Conservation (phyloP, 1,140 invertebrate genomes). For the Himalopsyche phryganea region DNA sequence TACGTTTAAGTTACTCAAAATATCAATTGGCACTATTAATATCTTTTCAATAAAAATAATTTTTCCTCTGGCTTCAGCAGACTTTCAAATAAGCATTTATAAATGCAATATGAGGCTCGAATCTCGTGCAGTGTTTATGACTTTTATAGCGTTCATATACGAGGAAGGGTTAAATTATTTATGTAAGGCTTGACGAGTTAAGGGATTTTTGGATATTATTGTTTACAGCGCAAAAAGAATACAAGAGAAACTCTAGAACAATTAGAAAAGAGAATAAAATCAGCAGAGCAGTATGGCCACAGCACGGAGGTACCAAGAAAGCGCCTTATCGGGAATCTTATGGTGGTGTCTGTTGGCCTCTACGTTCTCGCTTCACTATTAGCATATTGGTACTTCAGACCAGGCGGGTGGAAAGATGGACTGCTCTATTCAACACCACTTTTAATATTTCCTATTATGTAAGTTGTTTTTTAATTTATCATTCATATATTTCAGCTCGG, state of each 20-base stretch:
- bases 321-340: slow-evolving; percentile 71
- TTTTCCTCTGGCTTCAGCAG: too few species aligned
- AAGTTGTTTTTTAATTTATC: slow-evolving; percentile 49
- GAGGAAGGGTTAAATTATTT: too few species aligned
- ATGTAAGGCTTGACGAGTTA: too few species aligned
- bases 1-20: too few species aligned
- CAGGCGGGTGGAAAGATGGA: slow-evolving; percentile 63
- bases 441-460: slow-evolving; percentile 74
- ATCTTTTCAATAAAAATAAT: too few species aligned
- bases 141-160: too few species aligned
- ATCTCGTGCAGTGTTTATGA: too few species aligned
- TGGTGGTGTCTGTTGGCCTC: slow-evolving; percentile 75
- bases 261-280: slow-evolving; percentile 76
- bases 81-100: too few species aligned
- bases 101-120: too few species aligned
- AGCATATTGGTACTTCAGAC: slow-evolving; percentile 78
- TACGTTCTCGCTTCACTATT: slow-evolving; percentile 72
- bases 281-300: slow-evolving; percentile 74
- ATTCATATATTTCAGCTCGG: neutral
- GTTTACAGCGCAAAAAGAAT: slow-evolving; percentile 79
- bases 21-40: too few species aligned
- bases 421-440: slow-evolving; percentile 70
- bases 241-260: slow-evolving; percentile 69
- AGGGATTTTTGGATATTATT: too few species aligned
- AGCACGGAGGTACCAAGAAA: slow-evolving; percentile 77